Evolutionary conservation across 2,888 invertebrate species (phyloP), one percentile per base, ranked within the genome.

Genomic region (Oscheius onirici): DNA sequence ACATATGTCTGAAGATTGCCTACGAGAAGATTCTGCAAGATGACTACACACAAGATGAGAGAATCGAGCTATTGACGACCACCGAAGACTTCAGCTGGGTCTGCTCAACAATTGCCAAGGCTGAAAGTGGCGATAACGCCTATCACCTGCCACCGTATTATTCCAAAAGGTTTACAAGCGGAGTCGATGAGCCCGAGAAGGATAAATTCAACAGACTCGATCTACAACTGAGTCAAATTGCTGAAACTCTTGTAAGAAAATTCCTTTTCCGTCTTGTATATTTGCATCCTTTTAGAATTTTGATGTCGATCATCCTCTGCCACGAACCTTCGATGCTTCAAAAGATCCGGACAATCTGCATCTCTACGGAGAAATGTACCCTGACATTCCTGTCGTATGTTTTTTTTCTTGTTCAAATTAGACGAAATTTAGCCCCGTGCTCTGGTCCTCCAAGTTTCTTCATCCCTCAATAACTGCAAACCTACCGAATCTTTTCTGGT

Each of bases 401-500:
- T 24, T 52, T 17, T 15, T 6, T 52, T 24, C 5, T n/a, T 34
- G 8, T 34, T 34, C 34, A 34, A 34, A 8, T 8, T 6, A 8
- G 3, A 6, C 34, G 8, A 34, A 34, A n/a, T 63, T 63, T 28
- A 63, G 63, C 63, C 63, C 3, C 49, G 20, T 1, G 49, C 63
- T 26, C 24, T 63, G 20, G 28, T 49, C 13, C 49, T 63, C 8
- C 49, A 63, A 46, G 34, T 63, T 3, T 46, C 63, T 5, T 17
- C 63, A 10, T 26, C 8, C 15, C 49, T 46, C 28, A 24, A 24
- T 3, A 26, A 2, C 5, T 8, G 2, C 28, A 49, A 17, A 2
- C 6, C 46, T 17, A 63, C 46, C 34, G 63, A 63, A 2, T 49
- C 63, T 13, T 49, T 49, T 49, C 26, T 63, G 15, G 46, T 20